Base-by-base conservation (phyloP, 2,888 invertebrate species). In the Leptinotarsa juncta region DNA sequence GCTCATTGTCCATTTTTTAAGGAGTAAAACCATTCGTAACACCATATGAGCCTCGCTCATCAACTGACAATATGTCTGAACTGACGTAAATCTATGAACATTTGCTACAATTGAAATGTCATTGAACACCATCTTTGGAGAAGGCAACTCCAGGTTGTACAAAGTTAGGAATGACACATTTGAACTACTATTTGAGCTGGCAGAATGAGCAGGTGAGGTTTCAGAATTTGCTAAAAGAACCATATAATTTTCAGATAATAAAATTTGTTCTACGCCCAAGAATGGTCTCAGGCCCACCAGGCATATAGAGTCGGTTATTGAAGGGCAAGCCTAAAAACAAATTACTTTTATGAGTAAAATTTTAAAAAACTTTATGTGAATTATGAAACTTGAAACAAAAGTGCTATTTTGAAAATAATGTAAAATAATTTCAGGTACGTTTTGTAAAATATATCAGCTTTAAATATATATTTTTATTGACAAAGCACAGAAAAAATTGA, bases 11-110 rank as follows among this genome's bases (percentile, higher is more conserved):
- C 87, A 88, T 76, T 84, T 83, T 57, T 83, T 84, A 32, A 89
- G 77, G 67, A 89, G 85, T 62, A 90, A 84, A 2, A 88, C 87
- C 48, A 90, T 84, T 73, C 92, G 87, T 20, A 95, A 86, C 81
- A 94, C 91, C 79, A 93, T 90, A 83, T 94, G 93, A 5, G 93
- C 93, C 86, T 95, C 95, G 81, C 92, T 91, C 83, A 95, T 88
- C 72, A 95, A 88, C 85, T 94, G 93, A 75, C 92, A 90, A 83
- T 94, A 94, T 3, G 93, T 93, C 55, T 91, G 90, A 2, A 92
- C 91, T 78, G 92, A 93, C 0, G 92, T 90, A 71, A 90, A 89
- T 72, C 91, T 73, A 83, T 93, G 92, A 62, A 90, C 90, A 75
- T 91, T 90, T 0, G 93, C 94, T 53, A 93, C 90, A 78, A 92